A percentile compares a stretch with the other conserved stretches of the same genome.
These are phyloP conservation scores for Nylanderia fulva DNA, from an alignment of 1,140 invertebrate genomes.

Conservation along the genomic window DNA sequence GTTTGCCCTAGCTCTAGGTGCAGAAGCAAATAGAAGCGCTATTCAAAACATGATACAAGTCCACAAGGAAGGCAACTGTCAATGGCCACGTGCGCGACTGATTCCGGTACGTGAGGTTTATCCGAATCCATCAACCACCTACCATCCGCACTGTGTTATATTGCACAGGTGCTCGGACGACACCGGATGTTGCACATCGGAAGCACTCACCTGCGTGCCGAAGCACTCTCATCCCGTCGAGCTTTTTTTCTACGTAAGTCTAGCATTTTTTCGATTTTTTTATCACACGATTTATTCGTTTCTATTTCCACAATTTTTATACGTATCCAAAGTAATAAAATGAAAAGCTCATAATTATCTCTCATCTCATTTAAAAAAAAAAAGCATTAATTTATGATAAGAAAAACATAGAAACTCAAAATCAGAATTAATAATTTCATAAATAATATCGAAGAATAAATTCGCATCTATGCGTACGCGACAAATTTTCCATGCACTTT, in stretches of 20 bases:
- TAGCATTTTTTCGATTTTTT: background rate
- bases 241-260: conserved; percentile 91
- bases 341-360: background rate
- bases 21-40: conserved; percentile 85
- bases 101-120: conserved; percentile 88
- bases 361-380: background rate
- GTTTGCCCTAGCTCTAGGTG: conserved; percentile 75
- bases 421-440: background rate
- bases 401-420: too few relatives aligned
- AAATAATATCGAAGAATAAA: background rate
- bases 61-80: conserved; percentile 87
- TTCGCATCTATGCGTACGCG: conserved; percentile 87
- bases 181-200: conserved; percentile 90
- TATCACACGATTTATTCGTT: background rate
- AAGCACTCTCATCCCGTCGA: conserved; percentile 88
- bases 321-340: background rate
- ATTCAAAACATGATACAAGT: conserved; percentile 87
- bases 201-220: conserved; percentile 88
- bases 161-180: conserved; percentile 92
- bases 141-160: conserved; percentile 91
- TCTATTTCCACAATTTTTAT: background rate
- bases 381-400: background rate
- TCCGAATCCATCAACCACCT: conserved; percentile 89
- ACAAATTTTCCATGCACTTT: conserved; percentile 12
- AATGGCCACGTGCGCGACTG: conserved; percentile 88